Evolutionary conservation across 2,888 invertebrate genomes (phyloP), one percentile per base, ranked within the genome.

Genomic region (Xiphydria camelus): DNA sequence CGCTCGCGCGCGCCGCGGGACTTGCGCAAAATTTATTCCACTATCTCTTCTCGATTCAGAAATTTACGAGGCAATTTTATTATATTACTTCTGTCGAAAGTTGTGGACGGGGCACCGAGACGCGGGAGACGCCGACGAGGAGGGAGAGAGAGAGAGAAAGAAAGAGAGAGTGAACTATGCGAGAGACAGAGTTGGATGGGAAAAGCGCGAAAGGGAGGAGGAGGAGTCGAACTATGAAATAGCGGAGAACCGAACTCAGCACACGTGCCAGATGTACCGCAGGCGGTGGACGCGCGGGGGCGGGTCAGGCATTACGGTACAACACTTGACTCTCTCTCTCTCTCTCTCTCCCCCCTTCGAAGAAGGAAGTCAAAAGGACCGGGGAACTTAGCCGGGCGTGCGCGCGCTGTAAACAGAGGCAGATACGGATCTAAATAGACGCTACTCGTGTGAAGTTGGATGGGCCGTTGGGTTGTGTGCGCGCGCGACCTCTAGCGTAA

Each of bases 51-150:
- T 42, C 47, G 59, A 55, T 63, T 59, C 49, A 55, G 52, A 62
- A 64, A 66, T 62, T 61, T 57, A 59, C 53, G 56, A 53, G 47
- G 25, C 53, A 45, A 60, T 61, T 64, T 64, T 61, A 64, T 66
- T 60, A 54, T 55, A 36, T 53, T 58, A 47, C 29, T 40, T 41
- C 34, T 34, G 26, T 44, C 29, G 37, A 43, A 32, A 31, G 21
- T 29, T 31, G 25, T 34, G 29, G 15, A 12, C 37, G 33, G 14
- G 36, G 31, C 31, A 33, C 20, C 10, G 41, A 38, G 38, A 42
- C 45, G 41, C 41, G 20, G 41, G 37, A 50, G 26, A 41, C 43
- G 35, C 31, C 45, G 36, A 49, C 26, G 21, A 4, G 23, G n/a
- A 43, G 22, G 22, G 20, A 37, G 18, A 20, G 21, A 38, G 37